Evolutionary conservation across 2,113 vertebrate species (phyloP), one percentile per base, ranked within the genome.

Genomic region (Mugil cephalus): DNA sequence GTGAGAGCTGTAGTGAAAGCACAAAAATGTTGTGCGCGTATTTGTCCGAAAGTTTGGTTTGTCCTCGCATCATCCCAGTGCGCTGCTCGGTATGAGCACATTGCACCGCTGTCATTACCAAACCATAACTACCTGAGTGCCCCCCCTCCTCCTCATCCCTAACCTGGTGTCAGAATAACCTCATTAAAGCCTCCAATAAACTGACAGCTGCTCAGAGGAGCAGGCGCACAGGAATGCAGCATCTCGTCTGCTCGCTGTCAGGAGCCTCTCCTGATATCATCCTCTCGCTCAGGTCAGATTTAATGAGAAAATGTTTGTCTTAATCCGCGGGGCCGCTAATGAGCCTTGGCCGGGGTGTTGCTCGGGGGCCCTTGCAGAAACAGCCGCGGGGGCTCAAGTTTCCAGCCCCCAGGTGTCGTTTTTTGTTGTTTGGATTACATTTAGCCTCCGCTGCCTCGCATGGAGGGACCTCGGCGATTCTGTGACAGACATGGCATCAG

Each of bases 361-460:
- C 73, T 8, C 24, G 24, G 24, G 24, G 58, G 52, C 65, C 64
- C n/a, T n/a, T 83, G 21, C 70, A 63, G 81, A 75, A 91, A 91
- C 87, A 91, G 88, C 90, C 85, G 76, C 72, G 56, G 81, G 84
- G 81, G 87, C 76, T 92, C 85, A 48, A 85, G 79, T 92, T 92
- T 90, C 88, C 86, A 84, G 81, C 87, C 85, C 24, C 90, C 88
- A 91, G 87, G 91, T 92, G 90, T 86, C 72, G 77, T 90, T 92
- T 90, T 92, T 91, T 91, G 89, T 90, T 88, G 61, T 90, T 87
- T 89, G 90, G 85, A 86, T 88, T 87, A 81, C 84, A 88, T 87
- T 87, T 74, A 71, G 74, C 82, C 74, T 74, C 59, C 52, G 47
- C 72, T 67, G 75, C 64, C 82, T 87, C 35, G 63, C 72, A 83